Percentiles rank a stretch among this genome's conserved stretches.
Evolutionary conservation across 2,888 invertebrate genomes (phyloP).

Genomic region (Cheiracanthium punctorium): DNA sequence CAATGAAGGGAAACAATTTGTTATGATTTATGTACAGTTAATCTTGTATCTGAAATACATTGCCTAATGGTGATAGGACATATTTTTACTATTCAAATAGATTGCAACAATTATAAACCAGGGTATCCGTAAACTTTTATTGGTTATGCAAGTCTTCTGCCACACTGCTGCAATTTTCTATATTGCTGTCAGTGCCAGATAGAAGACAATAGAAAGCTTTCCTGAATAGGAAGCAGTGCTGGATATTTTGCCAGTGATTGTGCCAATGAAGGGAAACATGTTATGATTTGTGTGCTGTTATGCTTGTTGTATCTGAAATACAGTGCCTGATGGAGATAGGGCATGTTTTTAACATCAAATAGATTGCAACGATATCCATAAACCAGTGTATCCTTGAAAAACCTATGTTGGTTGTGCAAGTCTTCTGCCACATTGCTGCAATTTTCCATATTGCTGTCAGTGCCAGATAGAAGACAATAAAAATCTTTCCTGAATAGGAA

Average conservation of each 20-base stretch:
- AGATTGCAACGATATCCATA: too few species aligned
- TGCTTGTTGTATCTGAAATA: too few species aligned
- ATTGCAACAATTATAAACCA: not conserved
- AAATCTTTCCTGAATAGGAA: conserved; percentile 22
- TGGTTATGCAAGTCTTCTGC: conserved; percentile 11
- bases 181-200: conserved; percentile 7
- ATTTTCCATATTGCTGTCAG: not conserved
- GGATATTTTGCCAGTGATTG: conserved; percentile 9
- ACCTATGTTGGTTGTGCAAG: too few species aligned
- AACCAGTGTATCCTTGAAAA: too few species aligned
- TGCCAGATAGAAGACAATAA: conserved; percentile 31
- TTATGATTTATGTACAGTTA: too few species aligned
- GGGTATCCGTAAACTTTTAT: not conserved
- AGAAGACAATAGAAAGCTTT: conserved; percentile 2
- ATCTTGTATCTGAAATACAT: too few species aligned
- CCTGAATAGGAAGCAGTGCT: conserved; percentile 18
- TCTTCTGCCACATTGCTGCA: conserved; percentile 15
- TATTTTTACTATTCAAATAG: too few species aligned
- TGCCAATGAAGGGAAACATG: conserved; percentile 29
- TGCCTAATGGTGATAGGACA: too few species aligned
- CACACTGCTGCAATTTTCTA: not conserved
- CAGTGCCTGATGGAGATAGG: too few species aligned
- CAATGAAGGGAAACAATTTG: conserved; percentile 15
- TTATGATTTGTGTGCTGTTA: too few species aligned
- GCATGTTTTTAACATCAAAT: too few species aligned